These are phyloP conservation scores for Pogonomyrmex californicus DNA, from an alignment of 1,140 invertebrate genomes.

Conservation along the genomic window DNA sequence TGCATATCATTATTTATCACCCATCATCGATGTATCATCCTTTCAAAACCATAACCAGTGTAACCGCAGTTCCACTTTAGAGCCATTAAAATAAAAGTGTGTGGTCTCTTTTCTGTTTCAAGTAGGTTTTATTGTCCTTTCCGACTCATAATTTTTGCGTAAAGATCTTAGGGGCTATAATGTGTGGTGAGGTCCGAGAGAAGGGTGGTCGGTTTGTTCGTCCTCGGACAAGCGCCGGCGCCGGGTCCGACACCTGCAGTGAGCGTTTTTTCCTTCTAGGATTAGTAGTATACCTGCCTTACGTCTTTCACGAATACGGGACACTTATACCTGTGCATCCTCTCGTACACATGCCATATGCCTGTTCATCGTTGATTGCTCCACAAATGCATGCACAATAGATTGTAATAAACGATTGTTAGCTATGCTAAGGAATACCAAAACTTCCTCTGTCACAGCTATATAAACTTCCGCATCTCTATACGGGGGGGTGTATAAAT, in stretches of 20 bases:
- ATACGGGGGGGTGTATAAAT: background rate
- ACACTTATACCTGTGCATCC: background rate
- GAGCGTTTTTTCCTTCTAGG: constrained; percentile 59
- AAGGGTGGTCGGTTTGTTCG: constrained; percentile 54
- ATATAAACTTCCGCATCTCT: constrained; percentile 36
- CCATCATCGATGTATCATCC: no score
- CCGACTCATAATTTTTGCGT: constrained; percentile 81
- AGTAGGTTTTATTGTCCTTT: constrained; percentile 70
- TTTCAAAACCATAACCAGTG: background rate
- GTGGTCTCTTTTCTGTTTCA: constrained; percentile 2
- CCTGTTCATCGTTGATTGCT: constrained; percentile 12
- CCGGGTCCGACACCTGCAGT: constrained; percentile 73
- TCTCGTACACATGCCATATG: constrained; percentile 7
- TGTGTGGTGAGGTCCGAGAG: constrained; percentile 70
- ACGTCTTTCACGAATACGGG: constrained; percentile 45
- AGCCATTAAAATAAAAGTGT: constrained; percentile 23
- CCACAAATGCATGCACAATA: constrained; percentile 33
- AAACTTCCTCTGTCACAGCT: constrained; percentile 28
- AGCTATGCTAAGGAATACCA: constrained; percentile 18
- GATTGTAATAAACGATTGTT: constrained; percentile 53
- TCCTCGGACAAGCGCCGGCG: constrained; percentile 77
- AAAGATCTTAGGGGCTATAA: constrained; percentile 63
- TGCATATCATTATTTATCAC: constrained; percentile 2
- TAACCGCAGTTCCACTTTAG: background rate
- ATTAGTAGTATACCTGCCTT: constrained; percentile 58